Conservation (phyloP, 1,140 invertebrate genomes). For the Lordiphosa collinella region DNA sequence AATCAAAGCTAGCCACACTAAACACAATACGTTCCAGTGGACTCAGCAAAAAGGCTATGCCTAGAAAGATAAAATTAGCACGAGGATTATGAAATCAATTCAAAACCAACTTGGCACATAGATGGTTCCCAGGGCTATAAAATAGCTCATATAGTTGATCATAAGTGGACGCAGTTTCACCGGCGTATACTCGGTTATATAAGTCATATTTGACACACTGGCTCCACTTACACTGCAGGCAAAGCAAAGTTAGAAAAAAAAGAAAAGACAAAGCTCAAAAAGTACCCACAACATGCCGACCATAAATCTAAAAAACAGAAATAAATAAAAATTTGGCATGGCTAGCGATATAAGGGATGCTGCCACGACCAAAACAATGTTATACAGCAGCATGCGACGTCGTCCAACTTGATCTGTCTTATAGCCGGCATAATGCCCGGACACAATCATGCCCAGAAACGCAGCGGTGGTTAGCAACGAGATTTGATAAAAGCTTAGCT, state of each 20-base stretch:
- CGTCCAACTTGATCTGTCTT: conserved; percentile 37
- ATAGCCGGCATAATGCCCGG: conserved; percentile 17
- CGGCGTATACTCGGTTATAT: conserved; percentile 42
- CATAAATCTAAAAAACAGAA: conserved; percentile 17
- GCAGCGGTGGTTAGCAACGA: conserved; percentile 9
- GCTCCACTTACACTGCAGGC: conserved; percentile 23
- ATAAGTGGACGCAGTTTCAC: conserved; percentile 30
- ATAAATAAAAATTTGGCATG: conserved; percentile 53
- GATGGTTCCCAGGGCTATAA: conserved; percentile 27
- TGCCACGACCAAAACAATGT: neutral
- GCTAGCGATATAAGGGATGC: conserved; percentile 21
- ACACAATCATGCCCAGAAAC: conserved; percentile 11
- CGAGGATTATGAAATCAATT: too few species aligned
- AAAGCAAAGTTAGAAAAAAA: neutral
- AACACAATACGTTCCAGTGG: neutral
- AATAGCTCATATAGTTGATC: conserved; percentile 20
- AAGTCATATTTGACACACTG: conserved; percentile 8
- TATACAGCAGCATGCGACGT: conserved; percentile 25
- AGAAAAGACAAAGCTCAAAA: neutral
- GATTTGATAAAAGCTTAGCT: neutral
- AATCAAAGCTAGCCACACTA: neutral
- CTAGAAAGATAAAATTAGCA: conserved; percentile 5
- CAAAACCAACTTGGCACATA: conserved; percentile 31
- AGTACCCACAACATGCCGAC: conserved; percentile 31
- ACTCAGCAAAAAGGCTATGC: conserved; percentile 9